Evolutionary conservation across 2,888 invertebrate genomes (phyloP).

Genomic region (Pinctada fucata): DNA sequence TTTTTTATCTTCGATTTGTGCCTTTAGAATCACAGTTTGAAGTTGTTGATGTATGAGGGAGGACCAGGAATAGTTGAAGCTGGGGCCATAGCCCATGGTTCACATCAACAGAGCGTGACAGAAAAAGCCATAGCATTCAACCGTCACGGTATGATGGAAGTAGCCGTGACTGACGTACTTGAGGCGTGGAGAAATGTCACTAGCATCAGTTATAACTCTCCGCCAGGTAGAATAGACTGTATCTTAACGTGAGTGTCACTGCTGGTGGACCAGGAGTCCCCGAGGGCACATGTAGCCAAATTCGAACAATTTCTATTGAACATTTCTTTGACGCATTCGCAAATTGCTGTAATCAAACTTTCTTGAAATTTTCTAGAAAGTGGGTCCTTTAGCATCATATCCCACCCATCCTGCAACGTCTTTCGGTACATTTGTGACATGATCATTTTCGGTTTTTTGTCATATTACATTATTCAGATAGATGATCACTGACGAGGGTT

Average conservation of each 20-base stretch:
- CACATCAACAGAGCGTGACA: constrained; percentile 48
- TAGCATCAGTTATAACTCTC: constrained; percentile 41
- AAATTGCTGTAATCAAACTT: too few relatives aligned
- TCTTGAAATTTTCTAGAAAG: too few relatives aligned
- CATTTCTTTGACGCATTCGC: too few relatives aligned
- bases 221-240: constrained; percentile 43
- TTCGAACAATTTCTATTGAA: too few relatives aligned
- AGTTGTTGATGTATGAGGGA: constrained; percentile 63
- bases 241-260: neutral
- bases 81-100: constrained; percentile 43
- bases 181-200: constrained; percentile 53
- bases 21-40: constrained; percentile 49
- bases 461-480: too few relatives aligned
- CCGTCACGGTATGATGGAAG: constrained; percentile 48
- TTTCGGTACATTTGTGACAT: too few relatives aligned
- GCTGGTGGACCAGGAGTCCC: neutral
- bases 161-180: constrained; percentile 51
- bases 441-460: too few relatives aligned
- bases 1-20: neutral
- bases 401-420: too few relatives aligned
- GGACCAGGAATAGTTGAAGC: constrained; percentile 58
- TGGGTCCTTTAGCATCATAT: too few relatives aligned
- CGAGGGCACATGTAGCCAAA: too few relatives aligned
- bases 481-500: too few relatives aligned
- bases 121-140: constrained; percentile 58